Conservation (phyloP, 2,113 vertebrate species). For the Platysternon megacephalum region DNA sequence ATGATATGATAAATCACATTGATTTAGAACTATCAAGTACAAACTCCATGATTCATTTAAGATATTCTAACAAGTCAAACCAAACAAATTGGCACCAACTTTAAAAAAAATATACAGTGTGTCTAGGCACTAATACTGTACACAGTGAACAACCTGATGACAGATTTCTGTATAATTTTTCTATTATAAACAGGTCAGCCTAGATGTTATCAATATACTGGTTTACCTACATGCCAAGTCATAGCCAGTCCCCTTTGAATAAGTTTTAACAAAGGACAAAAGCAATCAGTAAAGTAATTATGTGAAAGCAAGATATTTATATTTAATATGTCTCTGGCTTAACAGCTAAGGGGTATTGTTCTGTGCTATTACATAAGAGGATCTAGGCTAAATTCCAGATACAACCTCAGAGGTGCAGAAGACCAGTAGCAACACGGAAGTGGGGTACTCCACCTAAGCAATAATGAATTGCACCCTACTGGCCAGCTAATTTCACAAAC, state of each 20-base stretch:
- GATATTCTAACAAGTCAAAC: conserved; percentile 12
- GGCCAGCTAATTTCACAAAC: not conserved
- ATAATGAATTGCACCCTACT: not conserved
- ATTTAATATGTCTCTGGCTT: not conserved
- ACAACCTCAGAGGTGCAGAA: not conserved
- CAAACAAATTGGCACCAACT: conserved; percentile 53
- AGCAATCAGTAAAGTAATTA: not conserved
- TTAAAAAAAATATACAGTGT: conserved; percentile 28
- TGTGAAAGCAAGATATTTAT: conserved; percentile 2
- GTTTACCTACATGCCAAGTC: not conserved
- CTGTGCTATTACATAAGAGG: not conserved
- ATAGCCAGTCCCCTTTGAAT: not conserved
- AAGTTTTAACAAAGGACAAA: not conserved
- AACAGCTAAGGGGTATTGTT: not conserved
- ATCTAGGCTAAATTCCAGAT: not conserved
- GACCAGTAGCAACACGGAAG: not conserved
- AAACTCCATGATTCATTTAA: conserved; percentile 53
- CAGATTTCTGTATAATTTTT: conserved; percentile 33
- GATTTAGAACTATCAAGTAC: conserved; percentile 64
- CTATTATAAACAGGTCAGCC: not conserved
- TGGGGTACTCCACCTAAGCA: accelerated
- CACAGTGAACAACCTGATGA: not conserved
- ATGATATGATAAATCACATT: conserved; percentile 38
- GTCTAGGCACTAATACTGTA: conserved; percentile 47
- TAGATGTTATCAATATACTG: not conserved